Evolutionary conservation across 1,140 invertebrate genomes (phyloP).

Genomic region (Drosophila ambigua): DNA sequence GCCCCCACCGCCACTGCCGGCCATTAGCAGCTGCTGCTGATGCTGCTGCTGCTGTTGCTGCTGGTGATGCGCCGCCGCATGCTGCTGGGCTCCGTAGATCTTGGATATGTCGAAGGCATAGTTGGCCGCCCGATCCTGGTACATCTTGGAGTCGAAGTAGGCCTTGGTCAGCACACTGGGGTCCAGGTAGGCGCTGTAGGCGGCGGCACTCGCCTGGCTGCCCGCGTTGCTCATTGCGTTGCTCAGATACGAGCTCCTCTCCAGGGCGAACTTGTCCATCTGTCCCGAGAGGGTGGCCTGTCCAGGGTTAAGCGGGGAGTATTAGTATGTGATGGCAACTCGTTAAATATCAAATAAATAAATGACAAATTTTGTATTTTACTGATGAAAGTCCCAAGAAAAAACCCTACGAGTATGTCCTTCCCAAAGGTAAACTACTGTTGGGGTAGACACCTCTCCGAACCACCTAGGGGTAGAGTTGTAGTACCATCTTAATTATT

Average conservation of each 20-base stretch:
- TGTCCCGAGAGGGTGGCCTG: conserved; percentile 77
- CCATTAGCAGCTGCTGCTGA: conserved; percentile 63
- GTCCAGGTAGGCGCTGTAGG: conserved; percentile 87
- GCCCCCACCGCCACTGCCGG: conserved; percentile 21
- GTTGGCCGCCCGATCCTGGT: conserved; percentile 89
- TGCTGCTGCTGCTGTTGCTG: conserved; percentile 73
- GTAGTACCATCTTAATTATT: background rate
- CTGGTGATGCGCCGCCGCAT: conserved; percentile 72
- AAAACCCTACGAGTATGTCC: too few species aligned
- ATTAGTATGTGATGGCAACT: background rate
- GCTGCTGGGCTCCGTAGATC: conserved; percentile 85
- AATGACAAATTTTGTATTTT: background rate
- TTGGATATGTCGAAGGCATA: conserved; percentile 89
- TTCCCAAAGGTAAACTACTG: too few species aligned
- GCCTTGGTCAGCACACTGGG: conserved; percentile 90
- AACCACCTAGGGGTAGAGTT: background rate
- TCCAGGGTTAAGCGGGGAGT: background rate
- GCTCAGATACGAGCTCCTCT: conserved; percentile 83
- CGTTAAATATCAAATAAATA: too few species aligned
- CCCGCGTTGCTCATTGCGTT: conserved; percentile 54
- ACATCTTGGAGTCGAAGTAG: conserved; percentile 91
- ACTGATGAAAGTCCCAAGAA: too few species aligned
- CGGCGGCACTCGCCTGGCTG: conserved; percentile 71
- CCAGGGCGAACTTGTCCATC: conserved; percentile 83
- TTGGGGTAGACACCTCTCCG: too few species aligned